Base-by-base conservation (phyloP, 2,888 invertebrate genomes). In the Sepiola atlantica region DNA sequence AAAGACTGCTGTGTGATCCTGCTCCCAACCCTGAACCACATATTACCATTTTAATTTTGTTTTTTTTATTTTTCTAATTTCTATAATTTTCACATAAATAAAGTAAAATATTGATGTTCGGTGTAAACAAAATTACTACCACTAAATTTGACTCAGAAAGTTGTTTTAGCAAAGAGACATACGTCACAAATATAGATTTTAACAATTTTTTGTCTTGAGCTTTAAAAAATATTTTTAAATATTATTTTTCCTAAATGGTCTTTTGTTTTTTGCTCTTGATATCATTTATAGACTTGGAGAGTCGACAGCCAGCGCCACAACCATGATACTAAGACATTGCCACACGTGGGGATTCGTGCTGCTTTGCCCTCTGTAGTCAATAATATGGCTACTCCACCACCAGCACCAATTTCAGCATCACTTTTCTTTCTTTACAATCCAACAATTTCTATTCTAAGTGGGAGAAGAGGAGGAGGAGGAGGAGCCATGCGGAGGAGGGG, bases 241-340 rank as follows among this genome's bases (percentile, higher is more conserved):
- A 45, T 45, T 45, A 4, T 45, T 45, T 45, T 45, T 45, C 8
- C 45, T 45, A 77, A 77, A 18, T 77, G n/a, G 16, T 77, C n/a
- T n/a, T 77, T 77, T n/a, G 14, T 61, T 61, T 10, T 61, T 21
- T 12, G 12, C n/a, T 32, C 16, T 77, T 77, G 12, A 1, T n/a
- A 32, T 77, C 77, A 2, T 77, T 77, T 32, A n/a, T 45, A 77
- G 77, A 77, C 77, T 77, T n/a, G 77, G 77, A 77, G n/a, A 77
- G 32, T 77, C n/a, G 77, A 77, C 77, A 77, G 77, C 77, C 77
- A n/a, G 77, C 32, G 77, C 77, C 77, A 77, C 77, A 77, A 77
- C n/a, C 77, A 77, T 77, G 77, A 77, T 77, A 77, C 77, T 77
- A 77, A 77, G 77, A 77, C 77, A 77, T 77, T 77, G 77, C 77